Evolutionary conservation across 2,797 vertebrate species (phyloP).

Genomic region (Gadopsis bispinosus): DNA sequence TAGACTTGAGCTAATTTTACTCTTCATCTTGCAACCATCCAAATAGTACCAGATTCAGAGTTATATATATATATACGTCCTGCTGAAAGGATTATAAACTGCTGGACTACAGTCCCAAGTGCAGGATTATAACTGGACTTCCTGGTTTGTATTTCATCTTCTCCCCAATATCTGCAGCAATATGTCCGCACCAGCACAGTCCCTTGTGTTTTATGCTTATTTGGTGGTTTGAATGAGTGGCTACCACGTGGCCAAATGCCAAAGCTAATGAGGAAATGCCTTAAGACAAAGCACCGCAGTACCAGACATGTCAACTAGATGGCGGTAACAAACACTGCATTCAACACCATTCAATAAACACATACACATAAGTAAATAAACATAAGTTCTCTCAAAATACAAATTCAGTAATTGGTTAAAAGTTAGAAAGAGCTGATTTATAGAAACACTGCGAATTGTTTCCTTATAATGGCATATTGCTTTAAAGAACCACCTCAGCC

Average conservation of each 20-base stretch:
- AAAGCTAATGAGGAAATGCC: background rate
- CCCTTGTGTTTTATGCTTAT: background rate
- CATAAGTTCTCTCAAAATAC: background rate
- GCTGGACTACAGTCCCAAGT: too few species aligned
- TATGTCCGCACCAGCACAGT: background rate
- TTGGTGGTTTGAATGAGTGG: background rate
- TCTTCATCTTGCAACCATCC: background rate
- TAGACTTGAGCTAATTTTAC: background rate
- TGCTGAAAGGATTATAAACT: background rate
- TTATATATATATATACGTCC: background rate
- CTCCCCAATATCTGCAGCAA: background rate
- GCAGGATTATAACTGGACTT: background rate
- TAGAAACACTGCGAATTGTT: background rate
- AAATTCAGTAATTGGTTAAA: background rate
- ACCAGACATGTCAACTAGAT: background rate
- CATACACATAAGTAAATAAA: background rate
- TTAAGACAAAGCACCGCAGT: background rate
- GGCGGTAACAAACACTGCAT: background rate
- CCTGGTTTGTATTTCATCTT: background rate
- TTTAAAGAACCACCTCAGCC: background rate
- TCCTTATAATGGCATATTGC: background rate
- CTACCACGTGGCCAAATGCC: background rate
- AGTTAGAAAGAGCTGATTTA: background rate
- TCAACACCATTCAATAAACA: background rate
- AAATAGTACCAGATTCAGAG: background rate